Percentiles rank a stretch among this genome's conserved stretches.
These are phyloP conservation scores for Balaenoptera acutorostrata DNA, from an alignment of 2,113 vertebrate genomes.

Conservation along the genomic window DNA sequence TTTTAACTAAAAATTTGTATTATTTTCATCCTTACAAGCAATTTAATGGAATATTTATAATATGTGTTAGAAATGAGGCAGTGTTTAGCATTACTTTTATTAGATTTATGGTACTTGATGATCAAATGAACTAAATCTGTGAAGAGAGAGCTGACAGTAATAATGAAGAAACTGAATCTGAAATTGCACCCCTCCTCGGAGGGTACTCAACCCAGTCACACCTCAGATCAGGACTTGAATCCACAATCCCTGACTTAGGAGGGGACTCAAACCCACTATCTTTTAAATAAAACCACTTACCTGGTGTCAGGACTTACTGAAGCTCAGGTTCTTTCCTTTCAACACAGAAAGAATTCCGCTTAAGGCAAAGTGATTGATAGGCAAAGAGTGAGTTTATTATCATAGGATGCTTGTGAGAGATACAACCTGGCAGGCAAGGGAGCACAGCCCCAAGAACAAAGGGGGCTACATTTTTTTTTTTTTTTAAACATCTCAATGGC, in stretches of 20 bases:
- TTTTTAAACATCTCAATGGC: no score
- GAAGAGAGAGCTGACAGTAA: neutral
- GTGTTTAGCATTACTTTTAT: neutral
- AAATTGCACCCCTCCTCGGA: no score
- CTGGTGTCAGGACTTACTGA: neutral
- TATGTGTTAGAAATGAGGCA: neutral
- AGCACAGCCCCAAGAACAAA: neutral
- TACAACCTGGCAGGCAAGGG: neutral
- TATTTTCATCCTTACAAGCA: neutral
- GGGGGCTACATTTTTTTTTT: neutral
- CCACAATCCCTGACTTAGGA: no score
- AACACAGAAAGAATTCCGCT: neutral
- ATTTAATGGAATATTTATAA: neutral
- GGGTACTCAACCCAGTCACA: no score
- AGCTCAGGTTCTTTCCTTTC: neutral
- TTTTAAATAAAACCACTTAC: neutral
- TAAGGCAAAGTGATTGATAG: neutral
- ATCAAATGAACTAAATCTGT: neutral
- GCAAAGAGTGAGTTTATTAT: neutral
- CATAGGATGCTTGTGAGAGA: neutral
- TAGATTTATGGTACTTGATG: neutral
- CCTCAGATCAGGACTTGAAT: no score
- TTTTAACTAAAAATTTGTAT: neutral
- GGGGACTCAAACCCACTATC: neutral
- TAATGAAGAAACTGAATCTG: neutral